Conservation (phyloP, 2,797 vertebrate species). For the Takifugu ocellatus region DNA sequence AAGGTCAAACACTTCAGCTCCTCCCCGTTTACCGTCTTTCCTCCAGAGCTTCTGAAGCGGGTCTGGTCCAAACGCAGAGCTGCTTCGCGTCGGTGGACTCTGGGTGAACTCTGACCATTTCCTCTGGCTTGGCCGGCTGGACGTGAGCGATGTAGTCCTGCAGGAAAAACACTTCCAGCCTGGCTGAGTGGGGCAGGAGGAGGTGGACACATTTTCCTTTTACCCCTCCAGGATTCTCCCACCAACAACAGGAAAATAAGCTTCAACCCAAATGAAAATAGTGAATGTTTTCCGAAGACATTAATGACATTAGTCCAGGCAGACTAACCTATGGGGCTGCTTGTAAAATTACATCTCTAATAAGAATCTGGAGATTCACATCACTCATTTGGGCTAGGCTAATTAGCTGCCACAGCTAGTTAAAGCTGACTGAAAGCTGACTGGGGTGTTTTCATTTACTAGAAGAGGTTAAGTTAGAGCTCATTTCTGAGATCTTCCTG, state of each 20-base stretch:
- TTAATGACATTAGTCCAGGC: too few species aligned
- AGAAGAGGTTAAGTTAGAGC: too few species aligned
- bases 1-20: background rate
- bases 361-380: too few species aligned
- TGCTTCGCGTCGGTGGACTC: constrained; percentile 90
- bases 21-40: background rate
- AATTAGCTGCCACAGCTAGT: too few species aligned
- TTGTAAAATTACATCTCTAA: too few species aligned
- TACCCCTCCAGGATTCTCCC: constrained; percentile 79
- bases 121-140: constrained; percentile 80
- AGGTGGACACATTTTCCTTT: constrained; percentile 65
- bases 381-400: too few species aligned
- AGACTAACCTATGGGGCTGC: too few species aligned
- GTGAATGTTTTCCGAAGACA: too few species aligned
- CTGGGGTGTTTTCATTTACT: too few species aligned
- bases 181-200: constrained; percentile 24
- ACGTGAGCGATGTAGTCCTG: constrained; percentile 77
- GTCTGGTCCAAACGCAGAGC: constrained; percentile 60
- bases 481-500: too few species aligned
- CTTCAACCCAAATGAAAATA: background rate
- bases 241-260: constrained; percentile 35
- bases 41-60: constrained; percentile 11
- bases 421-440: too few species aligned
- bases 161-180: constrained; percentile 64
- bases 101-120: constrained; percentile 89